phyloP scores from a whole-genome alignment of 2,113 vertebrate species.

The Clarias batrachus region DNA sequence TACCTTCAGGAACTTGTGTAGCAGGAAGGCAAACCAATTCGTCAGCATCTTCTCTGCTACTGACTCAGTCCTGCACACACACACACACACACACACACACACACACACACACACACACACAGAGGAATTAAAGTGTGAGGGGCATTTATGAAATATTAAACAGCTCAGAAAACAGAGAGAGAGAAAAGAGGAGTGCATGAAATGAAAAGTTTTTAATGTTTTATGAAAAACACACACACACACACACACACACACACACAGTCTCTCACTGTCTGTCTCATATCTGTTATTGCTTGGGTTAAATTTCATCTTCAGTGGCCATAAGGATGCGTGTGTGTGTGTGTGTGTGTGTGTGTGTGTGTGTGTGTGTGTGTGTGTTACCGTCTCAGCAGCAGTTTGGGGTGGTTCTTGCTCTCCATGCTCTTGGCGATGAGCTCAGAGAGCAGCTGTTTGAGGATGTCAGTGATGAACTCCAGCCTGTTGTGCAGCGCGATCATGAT shows the following conservation, averaged over 20 bases:
- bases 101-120: not conserved
- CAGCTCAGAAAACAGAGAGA: not conserved
- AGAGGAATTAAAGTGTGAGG: not conserved
- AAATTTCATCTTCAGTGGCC: not conserved
- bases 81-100: slow-evolving; percentile 22
- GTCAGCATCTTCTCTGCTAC: slow-evolving; percentile 36
- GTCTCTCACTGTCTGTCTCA: not conserved
- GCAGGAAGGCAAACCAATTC: slow-evolving; percentile 69
- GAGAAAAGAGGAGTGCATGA: not conserved
- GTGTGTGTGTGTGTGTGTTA: slow-evolving; percentile 54
- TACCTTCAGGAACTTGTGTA: slow-evolving; percentile 84
- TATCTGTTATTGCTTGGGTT: not conserved
- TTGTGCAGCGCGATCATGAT: slow-evolving; percentile 96
- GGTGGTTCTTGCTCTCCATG: slow-evolving; percentile 97
- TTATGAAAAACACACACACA: not conserved
- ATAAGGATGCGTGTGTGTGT: not conserved
- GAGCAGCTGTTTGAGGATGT: slow-evolving; percentile 93
- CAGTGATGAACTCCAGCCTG: slow-evolving; percentile 91
- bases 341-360: not conserved
- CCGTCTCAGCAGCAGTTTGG: slow-evolving; percentile 94
- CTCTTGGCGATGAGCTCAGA: slow-evolving; percentile 95
- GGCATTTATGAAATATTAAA: slow-evolving; percentile 1
- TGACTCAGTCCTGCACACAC: slow-evolving; percentile 24
- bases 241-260: no score
- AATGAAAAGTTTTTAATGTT: not conserved